Evolutionary conservation across 2,113 vertebrate genomes (phyloP), one percentile per base, ranked within the genome.

Genomic region (Callorhinus ursinus): DNA sequence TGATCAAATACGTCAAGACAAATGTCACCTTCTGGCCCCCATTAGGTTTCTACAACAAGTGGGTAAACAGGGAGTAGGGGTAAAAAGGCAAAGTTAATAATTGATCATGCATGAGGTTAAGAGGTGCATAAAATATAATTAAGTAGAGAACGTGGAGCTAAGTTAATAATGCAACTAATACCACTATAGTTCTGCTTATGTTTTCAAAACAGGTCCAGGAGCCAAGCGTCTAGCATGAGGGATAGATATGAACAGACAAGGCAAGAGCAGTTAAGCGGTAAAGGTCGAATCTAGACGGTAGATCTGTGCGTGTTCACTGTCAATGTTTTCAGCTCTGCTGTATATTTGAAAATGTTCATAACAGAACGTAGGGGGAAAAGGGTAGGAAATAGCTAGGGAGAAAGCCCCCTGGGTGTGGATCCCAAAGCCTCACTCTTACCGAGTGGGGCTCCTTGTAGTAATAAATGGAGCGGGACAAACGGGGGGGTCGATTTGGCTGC

Each of bases 201-300:
- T 26, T 76, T 26, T 76, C 24, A 28, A 76, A 42, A 76, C 72
- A 28, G 11, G 21, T 24, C 71, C 21, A 42, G 39, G 72, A 76
- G 24, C 3, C 24, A 15, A 76, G 72, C 24, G 1, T 76, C 39
- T 46, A 39, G 39, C 72, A 39, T 24, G 22, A 13, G 33, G 19
- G 36, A 26, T 10, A 7, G 39, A 21, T 1, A 28, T 10, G 39
- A n/a, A 18, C 21, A 42, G 65, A 53, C 6, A 4, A 53, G 22
- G 3, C 42, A 13, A 36, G 16, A 16, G 33, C 1, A 19, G 26
- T 18, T 22, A 6, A 9, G 11, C 19, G 19, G 13, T 39, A 0
- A 22, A 15, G 15, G 69, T 69, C 18, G 55, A n/a, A 15, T 11
- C 14, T 4, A 7, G 18, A 6, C 4, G 57, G 57, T 5, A 13